Evolutionary conservation across 2,888 invertebrate genomes (phyloP).

Genomic region (Clistopyga incitator): DNA sequence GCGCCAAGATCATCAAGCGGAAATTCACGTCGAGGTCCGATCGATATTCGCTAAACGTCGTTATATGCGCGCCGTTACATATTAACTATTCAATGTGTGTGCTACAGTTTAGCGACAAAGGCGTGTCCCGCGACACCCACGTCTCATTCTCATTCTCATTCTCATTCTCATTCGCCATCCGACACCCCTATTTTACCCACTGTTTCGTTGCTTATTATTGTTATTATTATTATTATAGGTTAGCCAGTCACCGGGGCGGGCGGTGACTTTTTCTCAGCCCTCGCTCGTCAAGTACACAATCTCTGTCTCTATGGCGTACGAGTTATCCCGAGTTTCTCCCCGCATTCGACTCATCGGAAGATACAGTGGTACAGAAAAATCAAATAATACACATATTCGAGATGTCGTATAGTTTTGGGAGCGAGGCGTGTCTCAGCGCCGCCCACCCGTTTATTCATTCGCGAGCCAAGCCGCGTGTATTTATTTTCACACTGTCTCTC

Average conservation of each 20-base stretch:
- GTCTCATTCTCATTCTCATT: no score
- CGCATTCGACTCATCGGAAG: no score
- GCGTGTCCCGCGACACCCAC: constrained; percentile 22
- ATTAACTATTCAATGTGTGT: neutral
- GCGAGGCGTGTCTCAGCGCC: constrained; percentile 25
- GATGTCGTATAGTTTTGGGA: constrained; percentile 10
- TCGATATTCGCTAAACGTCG: constrained; percentile 43
- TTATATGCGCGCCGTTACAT: neutral
- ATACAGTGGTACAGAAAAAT: no score
- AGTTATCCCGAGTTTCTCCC: no score
- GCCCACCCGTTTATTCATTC: constrained; percentile 44
- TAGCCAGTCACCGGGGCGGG: no score
- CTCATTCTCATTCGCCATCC: no score
- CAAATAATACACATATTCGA: neutral
- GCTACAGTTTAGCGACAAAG: constrained; percentile 23
- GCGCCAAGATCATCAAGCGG: neutral
- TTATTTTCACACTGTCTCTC: neutral
- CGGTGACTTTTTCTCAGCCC: no score
- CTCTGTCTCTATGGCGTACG: no score
- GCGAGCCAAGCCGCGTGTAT: neutral
- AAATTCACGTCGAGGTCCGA: constrained; percentile 27
- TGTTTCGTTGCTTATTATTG: no score
- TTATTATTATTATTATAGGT: no score
- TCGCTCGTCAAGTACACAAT: no score
- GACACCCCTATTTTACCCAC: no score